Percentiles rank a stretch among this genome's conserved stretches.
These are phyloP conservation scores for Aplidium turbinatum DNA, from an alignment of 23 tunicate genomes.

Conservation along the genomic window DNA sequence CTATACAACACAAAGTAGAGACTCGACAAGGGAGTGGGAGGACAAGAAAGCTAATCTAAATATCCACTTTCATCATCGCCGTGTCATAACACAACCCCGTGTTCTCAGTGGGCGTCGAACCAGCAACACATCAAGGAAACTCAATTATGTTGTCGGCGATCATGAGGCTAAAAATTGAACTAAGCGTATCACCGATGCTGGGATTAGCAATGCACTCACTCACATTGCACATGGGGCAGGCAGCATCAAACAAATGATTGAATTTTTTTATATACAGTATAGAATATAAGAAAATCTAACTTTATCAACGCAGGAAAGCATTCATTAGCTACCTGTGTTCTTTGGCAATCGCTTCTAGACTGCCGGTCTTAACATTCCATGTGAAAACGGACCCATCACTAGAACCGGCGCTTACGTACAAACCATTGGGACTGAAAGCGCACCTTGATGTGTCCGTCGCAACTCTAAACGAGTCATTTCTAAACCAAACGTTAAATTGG, in stretches of 20 bases:
- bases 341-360: constrained; percentile 17
- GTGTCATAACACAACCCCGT: too few relatives aligned
- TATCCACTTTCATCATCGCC: too few relatives aligned
- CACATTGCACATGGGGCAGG: background rate
- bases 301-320: background rate
- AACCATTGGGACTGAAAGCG: constrained; percentile 58
- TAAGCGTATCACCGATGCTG: too few relatives aligned
- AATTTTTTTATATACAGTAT: background rate
- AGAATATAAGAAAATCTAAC: background rate
- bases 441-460: constrained; percentile 69
- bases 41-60: too few relatives aligned
- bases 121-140: too few relatives aligned
- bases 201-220: background rate
- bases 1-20: too few relatives aligned
- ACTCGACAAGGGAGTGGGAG: too few relatives aligned
- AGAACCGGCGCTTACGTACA: constrained; percentile 75
- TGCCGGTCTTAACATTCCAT: constrained; percentile 70
- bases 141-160: too few relatives aligned
- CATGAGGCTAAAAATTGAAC: too few relatives aligned
- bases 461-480: constrained; percentile 64
- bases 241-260: background rate
- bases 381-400: constrained; percentile 72
- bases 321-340: constrained; percentile 43
- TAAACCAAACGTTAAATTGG: background rate
- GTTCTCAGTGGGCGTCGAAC: too few relatives aligned